Evolutionary conservation across 1,140 invertebrate genomes (phyloP).

Genomic region (Ips typographus): DNA sequence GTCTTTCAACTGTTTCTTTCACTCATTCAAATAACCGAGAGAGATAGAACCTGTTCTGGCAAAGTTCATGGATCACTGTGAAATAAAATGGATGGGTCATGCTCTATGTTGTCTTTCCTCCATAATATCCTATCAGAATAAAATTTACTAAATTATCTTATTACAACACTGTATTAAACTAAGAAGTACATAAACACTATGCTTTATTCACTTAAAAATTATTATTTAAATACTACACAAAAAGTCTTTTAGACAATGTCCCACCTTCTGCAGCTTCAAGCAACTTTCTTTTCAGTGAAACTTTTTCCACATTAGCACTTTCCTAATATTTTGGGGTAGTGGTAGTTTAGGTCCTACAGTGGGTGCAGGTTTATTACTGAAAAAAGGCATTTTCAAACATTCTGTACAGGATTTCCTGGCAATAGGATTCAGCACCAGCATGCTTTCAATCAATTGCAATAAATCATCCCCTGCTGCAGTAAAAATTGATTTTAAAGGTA

Average conservation of each 20-base stretch:
- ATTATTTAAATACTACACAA: slow-evolving; percentile 39
- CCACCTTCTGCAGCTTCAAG: slow-evolving; percentile 70
- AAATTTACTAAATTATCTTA: too few species aligned
- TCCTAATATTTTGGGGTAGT: slow-evolving; percentile 65
- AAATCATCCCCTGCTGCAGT: slow-evolving; percentile 93
- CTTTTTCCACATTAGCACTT: slow-evolving; percentile 62
- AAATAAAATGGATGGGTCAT: too few species aligned
- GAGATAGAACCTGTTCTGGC: too few species aligned
- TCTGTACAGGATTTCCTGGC: slow-evolving; percentile 80
- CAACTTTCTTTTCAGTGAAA: slow-evolving; percentile 74
- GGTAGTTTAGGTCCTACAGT: slow-evolving; percentile 80
- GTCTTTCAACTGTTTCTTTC: too few species aligned
- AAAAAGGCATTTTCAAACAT: slow-evolving; percentile 81
- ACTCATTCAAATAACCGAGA: too few species aligned
- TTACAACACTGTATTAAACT: too few species aligned
- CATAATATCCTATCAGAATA: too few species aligned
- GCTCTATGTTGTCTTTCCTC: too few species aligned
- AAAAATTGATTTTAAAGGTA: slow-evolving; percentile 89
- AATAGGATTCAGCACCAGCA: slow-evolving; percentile 84
- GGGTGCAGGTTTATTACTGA: slow-evolving; percentile 87
- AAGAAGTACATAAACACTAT: too few species aligned
- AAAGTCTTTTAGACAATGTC: slow-evolving; percentile 64
- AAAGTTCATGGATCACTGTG: too few species aligned
- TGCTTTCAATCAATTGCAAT: slow-evolving; percentile 76
- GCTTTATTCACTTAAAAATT: too few species aligned